Percentiles rank a stretch among this genome's conserved stretches.
Conservation (phyloP, 2,888 invertebrate genomes). For the Macaria notata region DNA sequence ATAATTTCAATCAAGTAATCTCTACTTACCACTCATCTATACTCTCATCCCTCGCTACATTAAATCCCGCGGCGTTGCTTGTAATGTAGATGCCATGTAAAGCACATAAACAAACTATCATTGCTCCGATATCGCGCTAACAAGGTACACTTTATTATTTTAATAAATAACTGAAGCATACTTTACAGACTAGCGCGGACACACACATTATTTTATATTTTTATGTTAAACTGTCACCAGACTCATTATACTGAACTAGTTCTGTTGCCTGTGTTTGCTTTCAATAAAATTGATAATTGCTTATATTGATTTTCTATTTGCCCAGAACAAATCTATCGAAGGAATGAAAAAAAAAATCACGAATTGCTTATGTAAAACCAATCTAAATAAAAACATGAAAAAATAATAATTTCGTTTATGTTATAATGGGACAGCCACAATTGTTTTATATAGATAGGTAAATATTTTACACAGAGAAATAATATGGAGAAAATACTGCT, state of each 20-base stretch:
- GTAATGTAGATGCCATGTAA: too few relatives aligned
- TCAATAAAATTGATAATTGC: neutral
- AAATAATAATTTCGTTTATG: too few relatives aligned
- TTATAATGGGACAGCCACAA: too few relatives aligned
- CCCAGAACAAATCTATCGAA: too few relatives aligned
- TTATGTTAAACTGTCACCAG: slow-evolving; percentile 17
- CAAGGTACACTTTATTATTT: slow-evolving; percentile 15
- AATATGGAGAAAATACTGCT: slow-evolving; percentile 13
- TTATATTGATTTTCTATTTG: too few relatives aligned
- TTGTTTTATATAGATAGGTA: neutral
- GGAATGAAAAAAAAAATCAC: too few relatives aligned
- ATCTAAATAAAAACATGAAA: too few relatives aligned
- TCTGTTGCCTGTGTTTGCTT: neutral
- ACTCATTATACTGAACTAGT: slow-evolving; percentile 13
- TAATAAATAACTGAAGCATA: slow-evolving; percentile 13
- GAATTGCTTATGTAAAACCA: too few relatives aligned
- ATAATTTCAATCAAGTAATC: too few relatives aligned
- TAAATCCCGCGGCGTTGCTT: too few relatives aligned
- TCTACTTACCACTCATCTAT: too few relatives aligned
- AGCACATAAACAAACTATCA: slow-evolving; percentile 3
- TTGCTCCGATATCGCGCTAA: slow-evolving; percentile 8
- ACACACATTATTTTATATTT: slow-evolving; percentile 15
- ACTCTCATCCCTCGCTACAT: too few relatives aligned
- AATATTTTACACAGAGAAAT: slow-evolving; percentile 13
- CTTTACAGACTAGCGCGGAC: slow-evolving; percentile 6